Conservation (phyloP, 2,888 invertebrate genomes). For the Sialis lutaria region DNA sequence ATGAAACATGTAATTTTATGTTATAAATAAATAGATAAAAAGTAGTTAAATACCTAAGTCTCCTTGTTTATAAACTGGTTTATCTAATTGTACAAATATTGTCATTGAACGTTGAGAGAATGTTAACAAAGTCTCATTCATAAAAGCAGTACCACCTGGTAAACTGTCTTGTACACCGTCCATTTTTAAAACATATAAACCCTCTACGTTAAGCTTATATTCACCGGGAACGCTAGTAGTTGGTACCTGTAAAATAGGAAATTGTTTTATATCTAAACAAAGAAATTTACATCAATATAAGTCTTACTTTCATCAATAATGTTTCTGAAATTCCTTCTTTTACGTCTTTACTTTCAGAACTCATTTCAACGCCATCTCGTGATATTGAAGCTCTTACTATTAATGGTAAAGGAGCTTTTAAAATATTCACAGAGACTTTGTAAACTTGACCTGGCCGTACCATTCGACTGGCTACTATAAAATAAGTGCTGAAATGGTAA, state of each 20-base stretch:
- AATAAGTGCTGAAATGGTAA: slow-evolving; percentile 55
- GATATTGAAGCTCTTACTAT: slow-evolving; percentile 78
- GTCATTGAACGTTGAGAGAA: slow-evolving; percentile 89
- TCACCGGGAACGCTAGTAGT: slow-evolving; percentile 66
- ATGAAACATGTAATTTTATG: neutral
- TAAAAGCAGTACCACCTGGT: slow-evolving; percentile 73
- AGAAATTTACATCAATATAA: neutral
- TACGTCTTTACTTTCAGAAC: slow-evolving; percentile 64
- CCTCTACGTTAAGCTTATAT: slow-evolving; percentile 73
- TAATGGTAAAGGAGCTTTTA: slow-evolving; percentile 62
- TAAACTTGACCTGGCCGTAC: slow-evolving; percentile 85
- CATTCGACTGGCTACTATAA: slow-evolving; percentile 80
- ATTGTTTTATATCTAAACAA: neutral
- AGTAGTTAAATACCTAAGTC: slow-evolving; percentile 43
- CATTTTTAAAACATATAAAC: slow-evolving; percentile 48
- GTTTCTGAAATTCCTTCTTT: slow-evolving; percentile 78
- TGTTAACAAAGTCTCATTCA: slow-evolving; percentile 67
- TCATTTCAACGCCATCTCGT: slow-evolving; percentile 75
- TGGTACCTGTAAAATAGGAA: slow-evolving; percentile 43
- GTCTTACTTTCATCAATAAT: slow-evolving; percentile 65
- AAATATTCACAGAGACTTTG: slow-evolving; percentile 69
- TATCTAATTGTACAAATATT: slow-evolving; percentile 87
- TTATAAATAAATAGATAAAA: neutral
- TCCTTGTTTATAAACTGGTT: slow-evolving; percentile 87
- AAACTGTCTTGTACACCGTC: slow-evolving; percentile 47